Base-by-base conservation (phyloP, 37 sponge, comb jelly and placozoan species). In the Haliclona indistincta region DNA sequence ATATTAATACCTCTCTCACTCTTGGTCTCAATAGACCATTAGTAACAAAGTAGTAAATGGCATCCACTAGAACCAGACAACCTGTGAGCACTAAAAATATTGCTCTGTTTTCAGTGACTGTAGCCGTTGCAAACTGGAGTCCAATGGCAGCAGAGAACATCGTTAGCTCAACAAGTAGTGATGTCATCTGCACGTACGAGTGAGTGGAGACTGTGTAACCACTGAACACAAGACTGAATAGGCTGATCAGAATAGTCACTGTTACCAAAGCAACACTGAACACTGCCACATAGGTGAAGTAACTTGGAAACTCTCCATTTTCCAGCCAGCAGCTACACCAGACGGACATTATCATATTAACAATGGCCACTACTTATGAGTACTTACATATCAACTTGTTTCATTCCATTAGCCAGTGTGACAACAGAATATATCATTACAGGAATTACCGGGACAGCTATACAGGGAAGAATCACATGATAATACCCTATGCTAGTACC, bases 241-340 rank as follows among this genome's bases (percentile, higher is more conserved):
- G n/a, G 29, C 34, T 32, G 0, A 60, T 49, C 3, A 62, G 15
- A 34, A 41, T 3, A n/a, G 25, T 6, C 7, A 58, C 23, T 6
- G n/a, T 20, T 20, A 58, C 6, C 35, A 49, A 26, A 3, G 43
- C 25, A n/a, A 49, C 20, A 36, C 33, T 53, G 28, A 62, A 8
- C 26, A 81, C 35, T 34, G 47, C 34, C 19, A 81, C 3, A 53
- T 58, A 81, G 17, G 72, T 71, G 81, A 81, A 61, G 20, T 38
- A 41, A 39, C 42, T 81, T 28, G 81, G 81, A 36, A 81, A 81
- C 8, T 47, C 15, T n/a, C 2, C 56, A 5, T 38, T 40, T 64
- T 81, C 81, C 47, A 81, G 29, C 81, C 81, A 81, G 30, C 81
- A 81, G 8, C 81, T 81, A 30, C 3, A 47, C 13, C 10, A 47